Conservation (phyloP, 2,888 invertebrate species). For the Rhimphoctona megacephalus region DNA sequence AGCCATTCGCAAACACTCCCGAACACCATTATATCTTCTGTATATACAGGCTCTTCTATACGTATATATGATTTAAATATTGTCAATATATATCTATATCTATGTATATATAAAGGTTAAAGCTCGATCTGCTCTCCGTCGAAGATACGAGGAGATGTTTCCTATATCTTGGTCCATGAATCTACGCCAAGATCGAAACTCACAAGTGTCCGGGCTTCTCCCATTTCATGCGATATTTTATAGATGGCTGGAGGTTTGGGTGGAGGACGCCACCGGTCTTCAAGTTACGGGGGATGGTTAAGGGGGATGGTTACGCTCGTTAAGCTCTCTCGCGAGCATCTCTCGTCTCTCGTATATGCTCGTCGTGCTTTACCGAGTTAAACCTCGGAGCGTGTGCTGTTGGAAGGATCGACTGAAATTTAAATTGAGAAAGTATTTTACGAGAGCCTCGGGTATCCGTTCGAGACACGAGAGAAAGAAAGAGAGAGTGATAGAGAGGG, state of each 20-base stretch:
- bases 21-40: constrained; percentile 50
- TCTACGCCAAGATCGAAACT: constrained; percentile 68
- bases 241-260: constrained; percentile 69
- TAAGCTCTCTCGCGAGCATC: constrained; percentile 76
- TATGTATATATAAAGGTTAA: constrained; percentile 15
- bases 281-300: constrained; percentile 74
- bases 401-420: constrained; percentile 80
- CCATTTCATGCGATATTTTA: constrained; percentile 78
- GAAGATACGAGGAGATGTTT: constrained; percentile 53
- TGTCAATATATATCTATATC: neutral
- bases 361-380: constrained; percentile 55
- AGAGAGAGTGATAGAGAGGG: constrained; percentile 2
- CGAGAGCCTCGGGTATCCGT: constrained; percentile 76
- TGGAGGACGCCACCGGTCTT: constrained; percentile 42
- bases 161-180: constrained; percentile 62
- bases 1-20: constrained; percentile 63
- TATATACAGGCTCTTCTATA: neutral
- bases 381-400: constrained; percentile 61
- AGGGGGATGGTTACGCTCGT: constrained; percentile 82
- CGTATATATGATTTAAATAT: neutral
- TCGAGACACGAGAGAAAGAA: constrained; percentile 5
- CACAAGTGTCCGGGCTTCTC: constrained; percentile 60
- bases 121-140: constrained; percentile 45
- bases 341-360: constrained; percentile 54
- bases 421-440: constrained; percentile 85